Base-by-base conservation (phyloP, 53 echinoderm and acorn worm species). In the Pentamera pediparva region DNA sequence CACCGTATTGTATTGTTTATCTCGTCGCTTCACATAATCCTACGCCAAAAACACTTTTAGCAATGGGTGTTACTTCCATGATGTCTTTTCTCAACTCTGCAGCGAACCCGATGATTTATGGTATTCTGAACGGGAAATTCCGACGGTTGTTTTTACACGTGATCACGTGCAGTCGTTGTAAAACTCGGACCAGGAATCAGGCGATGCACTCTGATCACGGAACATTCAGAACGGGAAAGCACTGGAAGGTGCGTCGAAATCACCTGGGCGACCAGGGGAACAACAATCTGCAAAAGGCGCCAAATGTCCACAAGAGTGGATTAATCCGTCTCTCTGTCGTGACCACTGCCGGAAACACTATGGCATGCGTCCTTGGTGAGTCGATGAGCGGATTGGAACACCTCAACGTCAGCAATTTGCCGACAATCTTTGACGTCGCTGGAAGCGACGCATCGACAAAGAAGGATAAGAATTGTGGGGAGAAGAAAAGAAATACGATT, bases 61-160 rank as follows among this genome's bases (percentile, higher is more conserved):
- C 89, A 0, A 69, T 92, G 15, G 92, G 88, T 10, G 71, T 89
- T 40, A 85, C 92, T 19, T 92, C 92, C 0, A 82, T 92, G 76
- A 49, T 92, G 20, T 89, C 89, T 1, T 92, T 92, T 61, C 69
- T 85, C 1, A 89, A 92, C 67, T 92, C 89, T 3, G 89, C 92
- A 30, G 92, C 89, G 35, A 92, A 92, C 33, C 92, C 92, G 29
- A 76, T 92, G 38, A 92, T 92, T 43, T 92, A 92, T 47, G 92
- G 92, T 7, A 92, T 92, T 26, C 59, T 92, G 28, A 92, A 92
- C 69, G 61, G 92, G 22, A 92, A 92, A 76, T 92, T 92, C 40
- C 88, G 92, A 22, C 89, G 83, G 48, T 82, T 88, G 30, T 92
- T 92, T 49, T 56, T 92, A 12, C 85, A 86, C 52, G 80, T 89